Evolutionary conservation across 1,140 invertebrate species (phyloP).

Genomic region (Brachionus angularis): DNA sequence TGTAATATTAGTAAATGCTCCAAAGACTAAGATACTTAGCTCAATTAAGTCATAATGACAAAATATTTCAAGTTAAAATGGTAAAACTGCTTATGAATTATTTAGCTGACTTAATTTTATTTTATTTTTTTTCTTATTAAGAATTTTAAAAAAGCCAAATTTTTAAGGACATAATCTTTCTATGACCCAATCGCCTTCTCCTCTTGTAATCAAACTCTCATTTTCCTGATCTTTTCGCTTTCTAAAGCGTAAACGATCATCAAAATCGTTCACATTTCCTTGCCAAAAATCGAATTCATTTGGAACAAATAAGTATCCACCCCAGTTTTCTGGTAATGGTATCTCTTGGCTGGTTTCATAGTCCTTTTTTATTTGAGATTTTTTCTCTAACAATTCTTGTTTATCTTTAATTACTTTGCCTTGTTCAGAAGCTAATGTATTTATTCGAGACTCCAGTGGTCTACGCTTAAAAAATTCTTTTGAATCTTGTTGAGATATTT

Average conservation of each 20-base stretch:
- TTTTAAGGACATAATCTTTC: slow-evolving; percentile 29
- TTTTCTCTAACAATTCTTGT: slow-evolving; percentile 6
- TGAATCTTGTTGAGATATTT: slow-evolving; percentile 11
- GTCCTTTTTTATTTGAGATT: not conserved
- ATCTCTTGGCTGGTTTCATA: not conserved
- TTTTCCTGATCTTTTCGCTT: slow-evolving; percentile 1
- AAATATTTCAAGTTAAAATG: too few relatives aligned
- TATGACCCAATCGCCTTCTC: slow-evolving; percentile 19
- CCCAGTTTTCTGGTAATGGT: not conserved
- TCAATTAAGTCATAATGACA: too few relatives aligned
- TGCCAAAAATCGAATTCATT: slow-evolving; percentile 43
- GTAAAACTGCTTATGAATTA: too few relatives aligned
- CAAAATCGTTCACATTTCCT: slow-evolving; percentile 6
- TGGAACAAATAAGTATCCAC: slow-evolving; percentile 10
- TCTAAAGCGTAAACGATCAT: slow-evolving; percentile 24
- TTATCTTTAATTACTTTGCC: slow-evolving; percentile 31
- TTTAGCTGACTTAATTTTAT: too few relatives aligned
- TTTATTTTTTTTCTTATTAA: too few relatives aligned
- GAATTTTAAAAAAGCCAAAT: too few relatives aligned
- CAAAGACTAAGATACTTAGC: too few relatives aligned
- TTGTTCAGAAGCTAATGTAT: slow-evolving; percentile 3
- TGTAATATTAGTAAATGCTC: too few relatives aligned
- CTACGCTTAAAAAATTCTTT: not conserved
- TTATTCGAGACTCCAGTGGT: not conserved
- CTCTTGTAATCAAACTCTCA: not conserved